Conservation (phyloP, 2,113 vertebrate genomes). For the Callopanchax toddi region DNA sequence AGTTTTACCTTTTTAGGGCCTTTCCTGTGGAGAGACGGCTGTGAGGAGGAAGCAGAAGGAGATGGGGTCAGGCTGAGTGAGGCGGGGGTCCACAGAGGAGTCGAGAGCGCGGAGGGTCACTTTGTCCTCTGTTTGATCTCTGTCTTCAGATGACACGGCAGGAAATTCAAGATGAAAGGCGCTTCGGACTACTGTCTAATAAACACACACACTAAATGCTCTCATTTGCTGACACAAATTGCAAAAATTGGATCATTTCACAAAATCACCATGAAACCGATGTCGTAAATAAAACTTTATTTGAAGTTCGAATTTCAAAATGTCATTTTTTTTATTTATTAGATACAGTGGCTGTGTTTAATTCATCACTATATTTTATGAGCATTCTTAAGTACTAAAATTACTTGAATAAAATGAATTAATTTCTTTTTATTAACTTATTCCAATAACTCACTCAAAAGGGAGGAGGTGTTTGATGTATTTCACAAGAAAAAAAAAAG, state of each 20-base stretch:
- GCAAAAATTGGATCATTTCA: too few relatives aligned
- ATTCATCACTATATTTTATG: constrained; percentile 39
- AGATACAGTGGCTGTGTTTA: constrained; percentile 35
- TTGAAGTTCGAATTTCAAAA: too few relatives aligned
- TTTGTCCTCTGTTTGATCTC: constrained; percentile 81
- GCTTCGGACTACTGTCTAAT: constrained; percentile 77
- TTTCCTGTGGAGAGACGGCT: constrained; percentile 66
- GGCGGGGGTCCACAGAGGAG: constrained; percentile 55
- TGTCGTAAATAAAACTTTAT: too few relatives aligned
- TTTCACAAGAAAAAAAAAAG: constrained; percentile 25
- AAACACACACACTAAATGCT: constrained; percentile 66
- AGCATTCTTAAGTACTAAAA: constrained; percentile 29
- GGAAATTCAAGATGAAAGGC: constrained; percentile 83
- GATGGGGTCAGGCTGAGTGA: constrained; percentile 56
- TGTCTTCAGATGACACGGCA: constrained; percentile 75
- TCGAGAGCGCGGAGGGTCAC: constrained; percentile 73
- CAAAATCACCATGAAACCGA: too few relatives aligned
- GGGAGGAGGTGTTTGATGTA: constrained; percentile 45
- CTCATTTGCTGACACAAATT: constrained; percentile 65
- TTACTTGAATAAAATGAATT: constrained; percentile 21
- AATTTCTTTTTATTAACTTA: constrained; percentile 51
- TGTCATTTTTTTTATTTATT: constrained; percentile 49
- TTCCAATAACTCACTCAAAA: constrained; percentile 39
- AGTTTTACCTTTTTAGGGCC: constrained; percentile 68
- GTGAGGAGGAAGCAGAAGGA: constrained; percentile 65